phyloP scores from a whole-genome alignment of 2,113 vertebrate genomes.

The Porphyrio hochstetteri region DNA sequence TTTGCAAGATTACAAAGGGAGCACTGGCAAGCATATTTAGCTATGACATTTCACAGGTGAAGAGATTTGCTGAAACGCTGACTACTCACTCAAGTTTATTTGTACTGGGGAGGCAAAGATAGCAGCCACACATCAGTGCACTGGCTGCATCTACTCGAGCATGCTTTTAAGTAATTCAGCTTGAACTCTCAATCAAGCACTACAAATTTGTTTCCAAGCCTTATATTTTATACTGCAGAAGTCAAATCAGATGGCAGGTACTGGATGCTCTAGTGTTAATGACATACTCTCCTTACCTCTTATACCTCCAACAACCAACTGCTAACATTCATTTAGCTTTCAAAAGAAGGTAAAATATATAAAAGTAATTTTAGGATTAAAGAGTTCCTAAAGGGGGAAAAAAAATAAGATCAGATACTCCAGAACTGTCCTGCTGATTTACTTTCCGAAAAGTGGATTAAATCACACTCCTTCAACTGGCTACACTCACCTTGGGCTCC shows the following conservation, averaged over 20 bases:
- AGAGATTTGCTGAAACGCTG: constrained; percentile 2
- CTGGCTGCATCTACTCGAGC: background rate
- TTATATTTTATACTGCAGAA: background rate
- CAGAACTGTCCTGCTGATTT: background rate
- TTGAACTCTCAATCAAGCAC: background rate
- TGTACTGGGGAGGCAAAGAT: too few relatives aligned
- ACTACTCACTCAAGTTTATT: background rate
- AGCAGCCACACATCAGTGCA: background rate
- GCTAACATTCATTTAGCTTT: background rate
- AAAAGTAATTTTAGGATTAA: background rate
- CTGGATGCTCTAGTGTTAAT: background rate
- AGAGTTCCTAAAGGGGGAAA: background rate
- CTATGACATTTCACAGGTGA: constrained; percentile 21
- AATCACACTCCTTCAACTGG: background rate
- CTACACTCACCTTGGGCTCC: background rate
- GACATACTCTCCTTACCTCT: background rate
- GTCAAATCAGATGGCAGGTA: background rate
- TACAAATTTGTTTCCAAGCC: background rate
- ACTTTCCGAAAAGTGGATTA: background rate
- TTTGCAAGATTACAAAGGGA: constrained; percentile 1
- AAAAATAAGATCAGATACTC: background rate
- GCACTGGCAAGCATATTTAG: background rate
- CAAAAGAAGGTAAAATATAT: background rate
- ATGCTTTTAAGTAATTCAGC: background rate
- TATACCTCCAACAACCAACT: background rate